Percentiles rank a stretch among this genome's conserved stretches.
Conservation (phyloP, 1,140 invertebrate genomes). For the Rhysida immarginata region DNA sequence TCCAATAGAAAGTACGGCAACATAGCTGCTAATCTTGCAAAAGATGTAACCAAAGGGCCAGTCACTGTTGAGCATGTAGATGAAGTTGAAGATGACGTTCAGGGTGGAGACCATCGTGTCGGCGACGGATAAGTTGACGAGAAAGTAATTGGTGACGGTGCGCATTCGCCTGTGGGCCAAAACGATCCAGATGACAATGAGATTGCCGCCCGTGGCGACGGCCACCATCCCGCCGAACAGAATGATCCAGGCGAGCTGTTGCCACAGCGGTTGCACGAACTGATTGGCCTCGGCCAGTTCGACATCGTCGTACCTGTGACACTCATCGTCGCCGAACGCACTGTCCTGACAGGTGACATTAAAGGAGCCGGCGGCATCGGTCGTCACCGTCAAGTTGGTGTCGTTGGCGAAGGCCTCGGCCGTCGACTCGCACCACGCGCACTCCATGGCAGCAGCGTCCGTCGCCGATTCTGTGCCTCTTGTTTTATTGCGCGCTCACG, state of each 20-base stretch:
- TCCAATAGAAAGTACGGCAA: conserved; percentile 74
- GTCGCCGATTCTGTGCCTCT: too few species aligned
- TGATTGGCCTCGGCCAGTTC: too few species aligned
- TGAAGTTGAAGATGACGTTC: conserved; percentile 87
- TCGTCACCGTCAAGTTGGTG: too few species aligned
- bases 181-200: conserved; percentile 91
- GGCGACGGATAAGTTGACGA: conserved; percentile 84
- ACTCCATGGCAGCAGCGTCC: too few species aligned
- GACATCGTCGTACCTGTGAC: too few species aligned
- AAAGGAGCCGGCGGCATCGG: too few species aligned
- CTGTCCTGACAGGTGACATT: too few species aligned
- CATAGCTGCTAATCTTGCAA: conserved; percentile 88
- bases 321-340: too few species aligned
- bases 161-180: conserved; percentile 70
- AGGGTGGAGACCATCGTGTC: conserved; percentile 81
- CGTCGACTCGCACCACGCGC: too few species aligned
- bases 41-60: conserved; percentile 88
- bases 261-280: conserved; percentile 69
- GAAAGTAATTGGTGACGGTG: conserved; percentile 88
- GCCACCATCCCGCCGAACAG: conserved; percentile 74
- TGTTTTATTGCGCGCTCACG: too few species aligned
- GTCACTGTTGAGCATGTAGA: conserved; percentile 75
- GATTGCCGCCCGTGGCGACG: conserved; percentile 79
- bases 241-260: conserved; percentile 65
- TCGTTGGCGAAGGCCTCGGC: too few species aligned